These are phyloP conservation scores for Sylvilagus bachmani DNA, from an alignment of 2,113 vertebrate species.

Conservation along the genomic window DNA sequence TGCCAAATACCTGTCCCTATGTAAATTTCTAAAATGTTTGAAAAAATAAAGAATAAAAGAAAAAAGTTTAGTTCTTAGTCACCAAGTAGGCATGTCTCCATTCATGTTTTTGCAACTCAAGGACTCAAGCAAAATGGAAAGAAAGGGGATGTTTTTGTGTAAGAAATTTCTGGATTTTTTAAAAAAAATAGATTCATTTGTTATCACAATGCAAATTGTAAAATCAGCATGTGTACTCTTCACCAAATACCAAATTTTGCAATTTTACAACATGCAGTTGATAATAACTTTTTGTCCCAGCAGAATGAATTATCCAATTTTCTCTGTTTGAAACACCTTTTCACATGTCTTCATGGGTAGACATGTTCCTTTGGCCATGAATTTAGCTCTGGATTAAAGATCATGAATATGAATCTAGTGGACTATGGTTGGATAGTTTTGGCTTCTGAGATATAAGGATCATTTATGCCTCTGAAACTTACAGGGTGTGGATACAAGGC, in stretches of 20 bases:
- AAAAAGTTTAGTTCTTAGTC: not conserved
- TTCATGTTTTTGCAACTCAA: not conserved
- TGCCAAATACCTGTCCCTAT: no score
- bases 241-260: not conserved
- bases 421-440: no score
- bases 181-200: not conserved
- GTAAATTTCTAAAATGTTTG: slow-evolving; percentile 6
- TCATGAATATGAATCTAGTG: not conserved
- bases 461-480: not conserved
- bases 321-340: not conserved
- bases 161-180: not conserved
- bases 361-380: no score
- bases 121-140: not conserved
- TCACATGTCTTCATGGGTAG: not conserved
- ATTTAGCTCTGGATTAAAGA: not conserved
- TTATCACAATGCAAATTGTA: not conserved
- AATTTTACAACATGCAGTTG: rapidly evolving
- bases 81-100: no score
- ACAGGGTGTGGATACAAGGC: not conserved
- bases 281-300: no score
- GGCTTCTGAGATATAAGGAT: not conserved
- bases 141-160: not conserved
- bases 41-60: not conserved
- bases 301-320: no score
- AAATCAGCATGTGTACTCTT: not conserved